Evolutionary conservation across 2,797 vertebrate species (phyloP), one percentile per base, ranked within the genome.

Genomic region (Lacerta viridis): DNA sequence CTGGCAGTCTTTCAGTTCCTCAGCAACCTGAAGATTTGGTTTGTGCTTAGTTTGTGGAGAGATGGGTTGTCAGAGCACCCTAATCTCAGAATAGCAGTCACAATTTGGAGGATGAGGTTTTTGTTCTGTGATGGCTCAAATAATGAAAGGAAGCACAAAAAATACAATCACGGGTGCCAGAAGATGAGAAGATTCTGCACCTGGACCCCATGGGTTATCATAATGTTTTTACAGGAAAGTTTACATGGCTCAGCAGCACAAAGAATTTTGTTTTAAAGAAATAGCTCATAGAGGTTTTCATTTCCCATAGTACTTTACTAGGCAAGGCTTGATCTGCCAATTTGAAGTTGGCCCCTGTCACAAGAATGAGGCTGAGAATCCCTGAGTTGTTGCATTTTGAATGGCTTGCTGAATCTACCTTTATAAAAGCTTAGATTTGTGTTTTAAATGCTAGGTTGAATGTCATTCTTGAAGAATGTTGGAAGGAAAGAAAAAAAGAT

Each of bases 241-340:
- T 41, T 43, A 17, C 7, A 69, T 86, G 64, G 39, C n/a, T 68
- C 64, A 69, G n/a, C 43, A 4, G 3, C 41, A 86, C 13, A 84
- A 50, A 17, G 2, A 39, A 61, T 13, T 83, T 80, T 92, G n/a
- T 78, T 88, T 90, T 89, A 87, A 82, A 88, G 81, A 23, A 84
- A 72, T 71, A 71, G 69, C 0, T 79, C 17, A 76, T 78, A 84
- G 89, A 89, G 87, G 4, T 9, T n/a, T 43, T 1, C 0, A 0
- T 87, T 66, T 85, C 79, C 88, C 71, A 59, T 59, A 50, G 41
- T 50, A 50, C 39, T 78, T 11, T 50, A 78, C 10, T 46, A 77
- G 18, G 61, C 15, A 9, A 64, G 4, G 39, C 17, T 25, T 85
- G 39, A 78, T 68, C 39, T 2, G 68, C 39, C 18, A 36, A 33